Conservation (phyloP, 2,888 invertebrate species). For the Fissipunctia ypsillon region DNA sequence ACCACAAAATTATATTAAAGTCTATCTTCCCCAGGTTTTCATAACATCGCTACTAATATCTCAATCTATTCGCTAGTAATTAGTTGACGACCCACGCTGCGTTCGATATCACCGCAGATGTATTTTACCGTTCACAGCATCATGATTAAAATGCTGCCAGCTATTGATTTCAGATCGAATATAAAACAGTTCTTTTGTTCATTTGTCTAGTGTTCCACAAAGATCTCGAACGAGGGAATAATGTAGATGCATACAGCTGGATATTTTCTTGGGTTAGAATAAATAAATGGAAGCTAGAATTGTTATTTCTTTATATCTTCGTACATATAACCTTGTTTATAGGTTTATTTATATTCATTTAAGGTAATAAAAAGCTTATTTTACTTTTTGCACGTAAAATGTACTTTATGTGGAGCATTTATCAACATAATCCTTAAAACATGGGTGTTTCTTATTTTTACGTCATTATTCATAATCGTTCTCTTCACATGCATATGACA, state of each 20-base stretch:
- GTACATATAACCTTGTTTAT: background rate
- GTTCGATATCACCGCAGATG: slow-evolving; percentile 31
- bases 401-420: background rate
- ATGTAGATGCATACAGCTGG: slow-evolving; percentile 23
- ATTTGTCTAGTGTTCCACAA: slow-evolving; percentile 30
- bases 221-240: slow-evolving; percentile 21
- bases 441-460: background rate
- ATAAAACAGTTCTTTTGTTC: slow-evolving; percentile 50
- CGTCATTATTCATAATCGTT: slow-evolving; percentile 44
- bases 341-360: background rate
- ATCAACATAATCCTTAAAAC: slow-evolving; percentile 8
- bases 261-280: slow-evolving; percentile 25
- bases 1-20: background rate
- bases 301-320: background rate
- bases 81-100: slow-evolving; percentile 21
- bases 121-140: slow-evolving; percentile 35
- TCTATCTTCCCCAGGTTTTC: background rate
- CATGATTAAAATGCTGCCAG: slow-evolving; percentile 40
- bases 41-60: background rate
- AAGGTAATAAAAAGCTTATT: background rate
- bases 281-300: slow-evolving; percentile 20
- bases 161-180: slow-evolving; percentile 56
- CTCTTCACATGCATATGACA: slow-evolving; percentile 24
- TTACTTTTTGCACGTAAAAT: background rate
- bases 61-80: slow-evolving; percentile 3